Percentiles rank a stretch among this genome's conserved stretches.
Evolutionary conservation across 2,888 invertebrate species (phyloP).

Genomic region (Phorcus lineatus): DNA sequence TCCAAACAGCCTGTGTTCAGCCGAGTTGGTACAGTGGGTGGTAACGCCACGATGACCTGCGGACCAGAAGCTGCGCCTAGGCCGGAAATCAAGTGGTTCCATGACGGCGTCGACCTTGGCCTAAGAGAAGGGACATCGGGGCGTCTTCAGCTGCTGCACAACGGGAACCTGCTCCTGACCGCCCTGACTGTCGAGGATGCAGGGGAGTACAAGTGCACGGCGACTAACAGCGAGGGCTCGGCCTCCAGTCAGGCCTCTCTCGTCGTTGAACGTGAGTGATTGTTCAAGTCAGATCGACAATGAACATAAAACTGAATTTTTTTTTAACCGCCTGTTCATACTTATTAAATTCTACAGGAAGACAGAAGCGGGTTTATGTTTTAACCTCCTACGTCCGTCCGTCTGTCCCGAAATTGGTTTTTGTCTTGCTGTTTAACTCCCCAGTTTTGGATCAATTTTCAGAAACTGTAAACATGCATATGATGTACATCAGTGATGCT

Average conservation of each 20-base stretch:
- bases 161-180: constrained; percentile 89
- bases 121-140: constrained; percentile 27
- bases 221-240: constrained; percentile 58
- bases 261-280: constrained; percentile 55
- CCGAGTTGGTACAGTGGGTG: constrained; percentile 89
- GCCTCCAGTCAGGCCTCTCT: constrained; percentile 55
- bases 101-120: constrained; percentile 80
- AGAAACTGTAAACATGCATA: too few relatives aligned
- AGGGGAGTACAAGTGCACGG: constrained; percentile 66
- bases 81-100: constrained; percentile 88
- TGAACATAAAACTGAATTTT: too few relatives aligned
- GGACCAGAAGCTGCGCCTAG: constrained; percentile 95
- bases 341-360: too few relatives aligned
- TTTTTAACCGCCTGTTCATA: too few relatives aligned
- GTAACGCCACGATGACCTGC: constrained; percentile 90
- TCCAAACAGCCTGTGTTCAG: constrained; percentile 90
- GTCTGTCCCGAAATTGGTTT: too few relatives aligned
- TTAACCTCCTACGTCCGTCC: too few relatives aligned
- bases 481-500: too few relatives aligned
- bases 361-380: too few relatives aligned
- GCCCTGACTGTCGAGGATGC: constrained; percentile 51
- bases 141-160: constrained; percentile 82
- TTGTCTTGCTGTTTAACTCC: too few relatives aligned
- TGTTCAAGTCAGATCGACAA: constrained; percentile 26
- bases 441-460: too few relatives aligned